Evolutionary conservation across 1,140 invertebrate species (phyloP).

Genomic region (Tetragonula clypearis): DNA sequence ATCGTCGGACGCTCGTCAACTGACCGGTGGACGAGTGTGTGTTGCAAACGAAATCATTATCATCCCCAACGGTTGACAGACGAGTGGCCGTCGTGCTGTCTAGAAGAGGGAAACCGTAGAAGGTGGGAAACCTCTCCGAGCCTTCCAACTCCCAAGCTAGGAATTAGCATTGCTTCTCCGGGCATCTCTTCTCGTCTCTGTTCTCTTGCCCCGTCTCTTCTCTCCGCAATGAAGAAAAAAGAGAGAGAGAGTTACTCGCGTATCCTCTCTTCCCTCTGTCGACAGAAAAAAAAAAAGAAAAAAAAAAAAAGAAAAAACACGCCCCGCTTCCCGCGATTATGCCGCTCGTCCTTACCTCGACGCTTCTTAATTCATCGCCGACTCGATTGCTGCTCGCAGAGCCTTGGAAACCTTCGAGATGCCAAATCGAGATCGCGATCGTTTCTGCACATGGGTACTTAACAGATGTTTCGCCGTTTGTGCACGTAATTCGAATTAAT

Average conservation of each 20-base stretch:
- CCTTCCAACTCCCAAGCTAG: conserved; percentile 75
- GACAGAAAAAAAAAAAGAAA: conserved; percentile 33
- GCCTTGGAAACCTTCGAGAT: conserved; percentile 51
- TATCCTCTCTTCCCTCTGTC: conserved; percentile 23
- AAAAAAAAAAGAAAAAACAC: conserved; percentile 31
- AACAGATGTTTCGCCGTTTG: background rate
- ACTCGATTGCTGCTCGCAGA: conserved; percentile 7
- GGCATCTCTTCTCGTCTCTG: conserved; percentile 61
- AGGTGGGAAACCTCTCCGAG: conserved; percentile 81
- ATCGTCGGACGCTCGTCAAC: background rate
- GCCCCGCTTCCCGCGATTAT: conserved; percentile 57
- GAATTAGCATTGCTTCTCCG: conserved; percentile 74
- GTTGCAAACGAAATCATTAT: conserved; percentile 52
- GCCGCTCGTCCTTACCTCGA: conserved; percentile 35
- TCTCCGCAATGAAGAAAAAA: conserved; percentile 2
- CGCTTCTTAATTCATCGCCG: conserved; percentile 18
- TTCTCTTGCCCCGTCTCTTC: conserved; percentile 26
- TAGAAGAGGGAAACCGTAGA: conserved; percentile 80
- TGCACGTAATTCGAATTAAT: background rate
- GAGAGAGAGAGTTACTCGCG: background rate
- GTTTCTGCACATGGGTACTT: background rate
- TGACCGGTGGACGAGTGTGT: conserved; percentile 9
- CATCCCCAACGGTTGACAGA: conserved; percentile 54
- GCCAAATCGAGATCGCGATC: conserved; percentile 25
- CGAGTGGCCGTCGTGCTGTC: conserved; percentile 60